Evolutionary conservation across 1,140 invertebrate genomes (phyloP), one percentile per base, ranked within the genome.

Genomic region (Drosophila nebulosa): DNA sequence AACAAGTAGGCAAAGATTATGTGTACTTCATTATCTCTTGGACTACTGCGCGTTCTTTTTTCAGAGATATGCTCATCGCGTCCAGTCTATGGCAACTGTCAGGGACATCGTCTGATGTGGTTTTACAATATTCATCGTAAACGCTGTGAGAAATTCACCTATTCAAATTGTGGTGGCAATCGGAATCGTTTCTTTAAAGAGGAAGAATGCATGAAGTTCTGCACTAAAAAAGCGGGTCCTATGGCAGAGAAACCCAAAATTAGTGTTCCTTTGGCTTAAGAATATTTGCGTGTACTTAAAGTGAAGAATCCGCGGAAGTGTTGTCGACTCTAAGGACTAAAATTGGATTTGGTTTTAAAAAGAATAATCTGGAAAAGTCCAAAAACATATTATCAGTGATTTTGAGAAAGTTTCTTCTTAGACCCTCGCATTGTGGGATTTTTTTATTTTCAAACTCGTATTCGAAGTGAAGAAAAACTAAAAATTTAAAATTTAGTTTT

Each of bases 131-230:
- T 9, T 6, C 3, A 12, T 36, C 7, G 16, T 2, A 18, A n/a
- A 0, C 21, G 51, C 10, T 71, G 69, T n/a, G 4, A 32, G 32
- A 2, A 7, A n/a, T 71, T 71, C 14, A 12, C 12, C 3, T 61
- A 64, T 18, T 76, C 69, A 1, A 73, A 68, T 26, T 76, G 73
- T 22, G 68, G 55, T 14, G 68, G 68, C 6, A 70, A 70, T 58
- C 30, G 14, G 1, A 70, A 70, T 65, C 68, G 68, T 2, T 70
- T 70, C 21, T 65, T 5, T 14, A 55, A 4, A 21, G 22, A 32
- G 30, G 21, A 18, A 1, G 62, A 70, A 2, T 70, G 68, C 30
- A 35, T 65, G 12, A 9, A 46, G 0, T 46, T 59, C 18, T 70
- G 68, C 36, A 32, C 22, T 0, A 16, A 18, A 4, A 26, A 18